Evolutionary conservation across 2,888 invertebrate species (phyloP).

Genomic region (Endomychus coccineus): DNA sequence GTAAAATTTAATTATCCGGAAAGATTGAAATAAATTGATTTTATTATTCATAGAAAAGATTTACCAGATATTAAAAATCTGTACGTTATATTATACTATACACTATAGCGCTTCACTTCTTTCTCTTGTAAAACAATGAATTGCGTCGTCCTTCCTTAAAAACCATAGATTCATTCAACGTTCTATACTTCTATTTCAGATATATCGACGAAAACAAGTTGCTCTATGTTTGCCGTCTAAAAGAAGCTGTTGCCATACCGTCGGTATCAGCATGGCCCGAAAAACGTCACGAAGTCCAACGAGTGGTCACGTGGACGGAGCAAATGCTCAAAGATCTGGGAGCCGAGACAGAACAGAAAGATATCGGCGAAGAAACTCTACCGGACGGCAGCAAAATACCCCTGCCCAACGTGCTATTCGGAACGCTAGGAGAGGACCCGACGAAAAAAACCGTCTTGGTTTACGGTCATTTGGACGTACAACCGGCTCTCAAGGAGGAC

Average conservation of each 20-base stretch:
- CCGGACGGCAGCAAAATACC: constrained; percentile 64
- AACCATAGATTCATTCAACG: too few species aligned
- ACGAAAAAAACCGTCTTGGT: constrained; percentile 88
- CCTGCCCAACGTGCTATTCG: constrained; percentile 81
- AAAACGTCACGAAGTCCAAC: constrained; percentile 67
- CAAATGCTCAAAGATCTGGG: constrained; percentile 49
- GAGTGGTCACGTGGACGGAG: constrained; percentile 81
- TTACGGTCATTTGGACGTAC: constrained; percentile 98
- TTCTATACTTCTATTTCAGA: constrained; percentile 43
- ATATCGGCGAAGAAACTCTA: constrained; percentile 67
- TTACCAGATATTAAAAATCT: too few species aligned
- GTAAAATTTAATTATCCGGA: too few species aligned
- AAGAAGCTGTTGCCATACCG: constrained; percentile 84
- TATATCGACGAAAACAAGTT: constrained; percentile 71
- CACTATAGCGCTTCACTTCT: too few species aligned
- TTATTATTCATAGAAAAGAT: too few species aligned
- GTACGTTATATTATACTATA: too few species aligned
- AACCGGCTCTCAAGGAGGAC: constrained; percentile 86
- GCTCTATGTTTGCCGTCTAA: constrained; percentile 69
- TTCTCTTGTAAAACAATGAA: too few species aligned
- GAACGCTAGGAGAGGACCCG: constrained; percentile 68
- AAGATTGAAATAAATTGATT: too few species aligned
- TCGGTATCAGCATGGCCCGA: constrained; percentile 92
- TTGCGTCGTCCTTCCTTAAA: too few species aligned
- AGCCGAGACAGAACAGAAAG: constrained; percentile 26